Evolutionary conservation across 1,140 invertebrate genomes (phyloP), one percentile per base, ranked within the genome.

Genomic region (Lamellibrachia luymesi): DNA sequence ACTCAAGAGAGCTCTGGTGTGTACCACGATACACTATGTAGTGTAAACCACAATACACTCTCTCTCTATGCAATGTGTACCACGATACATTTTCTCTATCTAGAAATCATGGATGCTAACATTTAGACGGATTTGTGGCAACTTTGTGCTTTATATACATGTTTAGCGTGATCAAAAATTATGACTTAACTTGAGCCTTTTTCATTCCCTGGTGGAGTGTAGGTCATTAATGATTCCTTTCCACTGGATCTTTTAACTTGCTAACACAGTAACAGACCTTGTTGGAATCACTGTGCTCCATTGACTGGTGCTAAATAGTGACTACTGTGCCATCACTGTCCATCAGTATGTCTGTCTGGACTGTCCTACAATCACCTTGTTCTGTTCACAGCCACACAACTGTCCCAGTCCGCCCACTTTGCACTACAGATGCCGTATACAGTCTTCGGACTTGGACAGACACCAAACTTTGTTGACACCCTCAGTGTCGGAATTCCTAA

Each of bases 391-490:
- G 50, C 92, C 52, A 98, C 98, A 0, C 99, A 99, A 96, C 95
- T 99, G 51, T 97, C 98, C 0, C 98, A 99, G 96, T 98, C 98
- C 49, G 98, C 98, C 0, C 98, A 99, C 95, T 98, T 98, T 95
- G 97, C 98, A 5, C 97, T 99, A 25, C 98, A 99, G 96, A 96
- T 99, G 90, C 99, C 99, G 0, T 99, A 99, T 96, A 98, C 98
- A 0, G 98, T 99, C 90, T 99, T 99, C 96, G 99, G 99, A 7
- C 96, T 99, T 4, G 99, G 99, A 25, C 97, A 98, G 93, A 99
- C 98, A 49, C 99, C 99, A 4, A 99, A 99, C 96, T 99, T 99
- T 97, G 98, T 99, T 2, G 99, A 99, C 96, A 97, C 97, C 90
- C 96, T 99, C 25, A 97, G 97, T 56, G 98, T 99, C 38, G 98